These are phyloP conservation scores for Condylura cristata DNA, from an alignment of 2,113 vertebrate species.

Conservation along the genomic window DNA sequence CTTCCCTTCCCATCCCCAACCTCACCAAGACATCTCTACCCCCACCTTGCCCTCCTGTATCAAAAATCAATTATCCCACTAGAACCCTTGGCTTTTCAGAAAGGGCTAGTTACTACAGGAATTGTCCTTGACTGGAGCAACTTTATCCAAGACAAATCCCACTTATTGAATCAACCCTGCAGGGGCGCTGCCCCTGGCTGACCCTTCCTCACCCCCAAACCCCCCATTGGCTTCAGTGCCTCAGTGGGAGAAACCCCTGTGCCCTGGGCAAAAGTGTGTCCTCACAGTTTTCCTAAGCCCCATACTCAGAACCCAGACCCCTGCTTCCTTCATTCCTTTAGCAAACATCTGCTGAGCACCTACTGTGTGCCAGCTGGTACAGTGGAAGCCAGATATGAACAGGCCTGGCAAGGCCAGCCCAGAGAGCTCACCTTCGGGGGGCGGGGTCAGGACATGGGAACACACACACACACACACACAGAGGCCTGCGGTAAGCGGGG, in stretches of 20 bases:
- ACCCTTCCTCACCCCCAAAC: background rate
- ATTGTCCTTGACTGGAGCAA: background rate
- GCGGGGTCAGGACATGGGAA: background rate
- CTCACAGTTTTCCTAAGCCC: background rate
- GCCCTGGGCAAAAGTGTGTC: background rate
- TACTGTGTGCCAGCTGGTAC: background rate
- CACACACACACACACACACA: too few species aligned
- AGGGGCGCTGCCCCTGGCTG: background rate
- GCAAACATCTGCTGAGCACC: background rate
- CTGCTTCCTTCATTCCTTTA: background rate
- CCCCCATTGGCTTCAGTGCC: background rate
- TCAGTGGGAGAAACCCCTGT: background rate
- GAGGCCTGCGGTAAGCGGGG: rapidly evolving
- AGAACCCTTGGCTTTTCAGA: background rate
- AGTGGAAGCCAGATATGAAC: background rate
- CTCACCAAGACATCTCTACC: background rate
- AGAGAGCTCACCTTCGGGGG: rapidly evolving
- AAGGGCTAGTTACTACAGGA: background rate
- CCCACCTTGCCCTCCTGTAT: background rate
- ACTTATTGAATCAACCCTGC: background rate
- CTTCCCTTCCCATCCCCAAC: background rate
- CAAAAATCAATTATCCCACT: background rate
- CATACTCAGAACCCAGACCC: background rate
- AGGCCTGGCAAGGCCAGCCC: background rate
- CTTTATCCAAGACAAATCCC: background rate